Percentiles rank a stretch among this genome's conserved stretches.
Conservation (phyloP, 2,888 invertebrate genomes). For the Drosophila mettleri region DNA sequence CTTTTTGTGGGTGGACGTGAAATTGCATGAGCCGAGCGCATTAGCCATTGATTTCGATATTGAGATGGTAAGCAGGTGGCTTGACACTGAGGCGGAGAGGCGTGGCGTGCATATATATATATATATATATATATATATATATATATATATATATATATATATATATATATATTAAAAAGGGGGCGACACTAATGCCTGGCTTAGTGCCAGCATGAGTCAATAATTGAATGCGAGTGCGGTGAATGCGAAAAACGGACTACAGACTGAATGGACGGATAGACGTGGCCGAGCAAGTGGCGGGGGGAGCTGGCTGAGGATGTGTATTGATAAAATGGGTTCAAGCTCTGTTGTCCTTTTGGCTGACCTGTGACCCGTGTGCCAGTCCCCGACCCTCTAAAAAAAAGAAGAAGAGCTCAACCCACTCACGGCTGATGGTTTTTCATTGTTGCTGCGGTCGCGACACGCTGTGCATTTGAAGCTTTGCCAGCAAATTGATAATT, state of each 20-base stretch:
- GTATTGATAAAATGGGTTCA: constrained; percentile 58
- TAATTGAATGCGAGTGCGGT: constrained; percentile 71
- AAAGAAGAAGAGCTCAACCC: not conserved
- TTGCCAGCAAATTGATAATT: constrained; percentile 76
- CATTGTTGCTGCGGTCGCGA: constrained; percentile 81
- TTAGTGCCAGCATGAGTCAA: constrained; percentile 82
- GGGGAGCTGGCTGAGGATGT: constrained; percentile 10
- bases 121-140: not conserved
- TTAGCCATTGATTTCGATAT: constrained; percentile 79
- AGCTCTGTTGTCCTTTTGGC: constrained; percentile 56
- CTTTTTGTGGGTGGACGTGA: constrained; percentile 67
- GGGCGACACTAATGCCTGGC: constrained; percentile 61
- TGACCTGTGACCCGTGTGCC: constrained; percentile 38
- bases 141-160: constrained; percentile 3
- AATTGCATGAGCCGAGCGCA: constrained; percentile 76
- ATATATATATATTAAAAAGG: not conserved
- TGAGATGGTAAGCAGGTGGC: constrained; percentile 38
- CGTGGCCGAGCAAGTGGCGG: constrained; percentile 1
- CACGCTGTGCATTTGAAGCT: constrained; percentile 67
- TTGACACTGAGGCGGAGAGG: not conserved
- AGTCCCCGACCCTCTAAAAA: not conserved
- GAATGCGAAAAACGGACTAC: constrained; percentile 19
- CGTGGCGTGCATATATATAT: not conserved
- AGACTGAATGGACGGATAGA: constrained; percentile 11
- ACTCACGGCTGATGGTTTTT: constrained; percentile 73